Conservation (phyloP, 2,113 vertebrate genomes). For the Cichladusa arquata region DNA sequence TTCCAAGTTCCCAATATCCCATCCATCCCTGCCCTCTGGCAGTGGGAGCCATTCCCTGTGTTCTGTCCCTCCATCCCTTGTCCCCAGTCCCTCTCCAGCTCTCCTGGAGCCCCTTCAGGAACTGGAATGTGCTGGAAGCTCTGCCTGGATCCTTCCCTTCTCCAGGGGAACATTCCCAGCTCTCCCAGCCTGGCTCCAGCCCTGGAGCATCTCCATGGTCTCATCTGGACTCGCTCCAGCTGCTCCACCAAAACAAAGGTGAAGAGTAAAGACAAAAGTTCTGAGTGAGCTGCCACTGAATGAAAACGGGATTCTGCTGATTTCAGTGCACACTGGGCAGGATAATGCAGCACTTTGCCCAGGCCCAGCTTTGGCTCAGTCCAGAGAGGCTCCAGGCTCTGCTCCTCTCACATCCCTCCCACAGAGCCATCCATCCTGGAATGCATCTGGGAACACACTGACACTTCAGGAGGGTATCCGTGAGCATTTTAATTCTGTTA, state of each 20-base stretch:
- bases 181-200: not conserved
- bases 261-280: not conserved
- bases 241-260: not conserved
- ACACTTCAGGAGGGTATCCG: slow-evolving; percentile 2
- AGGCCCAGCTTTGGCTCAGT: not conserved
- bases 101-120: not conserved
- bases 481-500: slow-evolving; percentile 70
- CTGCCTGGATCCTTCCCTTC: not conserved
- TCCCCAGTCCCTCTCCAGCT: not conserved
- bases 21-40: not conserved
- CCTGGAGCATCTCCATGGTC: accelerated
- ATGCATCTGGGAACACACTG: slow-evolving; percentile 22
- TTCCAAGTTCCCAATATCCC: not conserved
- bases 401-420: not conserved
- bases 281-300: not conserved
- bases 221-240: accelerated
- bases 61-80: not conserved
- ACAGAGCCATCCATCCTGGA: slow-evolving; percentile 8
- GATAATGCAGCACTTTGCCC: not conserved
- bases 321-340: accelerated
- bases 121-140: not conserved
- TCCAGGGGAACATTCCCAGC: not conserved
- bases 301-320: not conserved
- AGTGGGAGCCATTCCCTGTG: not conserved
- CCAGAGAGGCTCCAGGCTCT: not conserved